Conservation (phyloP, 2,888 invertebrate genomes). For the Marronus borbonicus region DNA sequence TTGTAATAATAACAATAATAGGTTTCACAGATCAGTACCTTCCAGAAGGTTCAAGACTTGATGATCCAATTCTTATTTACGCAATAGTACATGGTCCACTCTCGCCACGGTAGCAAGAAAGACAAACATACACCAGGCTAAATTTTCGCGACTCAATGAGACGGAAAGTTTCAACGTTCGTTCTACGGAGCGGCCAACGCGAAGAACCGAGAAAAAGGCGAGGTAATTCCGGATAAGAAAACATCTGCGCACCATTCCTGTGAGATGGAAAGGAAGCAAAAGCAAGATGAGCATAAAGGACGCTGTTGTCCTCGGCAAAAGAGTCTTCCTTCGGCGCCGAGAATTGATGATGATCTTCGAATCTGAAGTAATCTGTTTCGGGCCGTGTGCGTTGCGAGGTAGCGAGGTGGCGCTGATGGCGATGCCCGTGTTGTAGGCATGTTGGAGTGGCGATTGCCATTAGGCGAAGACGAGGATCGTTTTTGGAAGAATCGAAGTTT, state of each 20-base stretch:
- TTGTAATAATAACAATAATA: too few relatives aligned
- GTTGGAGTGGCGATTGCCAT: constrained; percentile 37
- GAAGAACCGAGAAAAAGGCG: not conserved
- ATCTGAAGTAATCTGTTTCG: constrained; percentile 41
- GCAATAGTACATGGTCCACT: not conserved
- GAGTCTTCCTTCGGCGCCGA: not conserved
- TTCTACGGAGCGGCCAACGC: not conserved
- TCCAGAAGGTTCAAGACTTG: too few relatives aligned
- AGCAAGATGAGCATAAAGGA: not conserved
- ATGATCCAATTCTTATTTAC: not conserved
- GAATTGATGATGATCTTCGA: constrained; percentile 29
- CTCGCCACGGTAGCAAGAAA: not conserved
- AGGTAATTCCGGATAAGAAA: constrained; percentile 32
- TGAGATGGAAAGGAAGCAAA: not conserved
- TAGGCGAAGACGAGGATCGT: constrained; percentile 31
- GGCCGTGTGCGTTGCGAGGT: not conserved
- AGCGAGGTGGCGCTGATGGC: not conserved
- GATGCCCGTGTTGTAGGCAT: not conserved
- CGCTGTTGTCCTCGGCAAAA: not conserved
- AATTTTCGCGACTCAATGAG: constrained; percentile 31
- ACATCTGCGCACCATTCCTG: not conserved
- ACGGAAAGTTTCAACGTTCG: constrained; percentile 18
- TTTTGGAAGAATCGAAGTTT: constrained; percentile 35
- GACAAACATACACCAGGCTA: not conserved
- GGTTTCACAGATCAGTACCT: too few relatives aligned